A percentile compares a stretch with the other conserved stretches of the same genome.
These are phyloP conservation scores for Coracias cyanogaster DNA, from an alignment of 2,797 vertebrate genomes.

Conservation along the genomic window DNA sequence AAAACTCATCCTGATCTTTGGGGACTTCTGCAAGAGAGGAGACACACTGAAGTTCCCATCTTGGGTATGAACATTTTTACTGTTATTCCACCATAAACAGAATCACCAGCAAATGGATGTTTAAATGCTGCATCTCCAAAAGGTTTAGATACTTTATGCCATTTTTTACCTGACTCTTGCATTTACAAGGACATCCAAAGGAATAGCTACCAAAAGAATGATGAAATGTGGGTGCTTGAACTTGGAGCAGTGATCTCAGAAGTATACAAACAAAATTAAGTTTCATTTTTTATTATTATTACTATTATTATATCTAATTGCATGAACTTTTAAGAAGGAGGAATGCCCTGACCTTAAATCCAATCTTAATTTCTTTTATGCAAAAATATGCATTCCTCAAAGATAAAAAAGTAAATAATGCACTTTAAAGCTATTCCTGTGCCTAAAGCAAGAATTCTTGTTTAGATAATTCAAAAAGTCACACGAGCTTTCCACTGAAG, in stretches of 20 bases:
- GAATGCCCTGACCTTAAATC: not conserved
- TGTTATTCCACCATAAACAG: not conserved
- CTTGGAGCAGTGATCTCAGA: not conserved
- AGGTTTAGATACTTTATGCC: not conserved
- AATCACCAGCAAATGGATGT: not conserved
- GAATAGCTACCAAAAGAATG: not conserved
- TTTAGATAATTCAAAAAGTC: conserved; percentile 21
- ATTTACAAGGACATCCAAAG: not conserved
- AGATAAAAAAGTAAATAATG: not conserved
- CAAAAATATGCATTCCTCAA: not conserved
- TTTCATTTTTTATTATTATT: not conserved
- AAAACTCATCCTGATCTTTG: not conserved
- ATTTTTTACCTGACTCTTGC: not conserved
- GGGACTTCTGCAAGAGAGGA: not conserved
- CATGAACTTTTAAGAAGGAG: not conserved
- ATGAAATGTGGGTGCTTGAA: not conserved
- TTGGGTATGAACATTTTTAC: not conserved
- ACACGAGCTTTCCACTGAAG: not conserved
- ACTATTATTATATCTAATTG: not conserved
- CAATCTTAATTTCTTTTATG: not conserved
- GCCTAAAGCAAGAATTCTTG: not conserved
- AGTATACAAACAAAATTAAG: not conserved
- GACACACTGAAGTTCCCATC: not conserved
- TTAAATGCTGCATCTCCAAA: not conserved
- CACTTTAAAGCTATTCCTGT: not conserved